Conservation (phyloP, 1,140 invertebrate genomes). For the Yoshiicerus persimilis region DNA sequence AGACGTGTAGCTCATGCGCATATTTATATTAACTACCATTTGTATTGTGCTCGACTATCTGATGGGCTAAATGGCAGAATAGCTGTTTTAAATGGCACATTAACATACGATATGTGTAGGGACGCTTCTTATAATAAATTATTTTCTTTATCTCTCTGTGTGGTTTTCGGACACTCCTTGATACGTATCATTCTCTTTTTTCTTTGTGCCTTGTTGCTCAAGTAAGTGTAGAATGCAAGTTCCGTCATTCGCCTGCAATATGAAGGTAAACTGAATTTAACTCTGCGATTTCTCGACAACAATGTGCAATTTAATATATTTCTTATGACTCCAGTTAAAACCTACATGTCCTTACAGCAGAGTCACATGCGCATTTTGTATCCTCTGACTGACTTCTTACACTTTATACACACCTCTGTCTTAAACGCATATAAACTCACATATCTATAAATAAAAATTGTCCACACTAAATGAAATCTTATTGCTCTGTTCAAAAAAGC, state of each 20-base stretch:
- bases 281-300: neutral
- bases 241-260: neutral
- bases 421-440: too few relatives aligned
- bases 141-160: neutral
- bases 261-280: neutral
- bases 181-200: neutral
- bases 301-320: neutral
- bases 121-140: neutral
- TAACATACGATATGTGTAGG: neutral
- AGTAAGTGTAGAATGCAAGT: neutral
- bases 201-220: neutral
- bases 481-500: too few relatives aligned
- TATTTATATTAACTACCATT: neutral
- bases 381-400: too few relatives aligned
- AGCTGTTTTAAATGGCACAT: neutral
- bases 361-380: too few relatives aligned
- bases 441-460: too few relatives aligned
- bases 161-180: slow-evolving; percentile 6
- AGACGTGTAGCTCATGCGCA: neutral
- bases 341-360: too few relatives aligned
- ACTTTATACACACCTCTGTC: too few relatives aligned
- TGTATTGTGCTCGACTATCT: neutral
- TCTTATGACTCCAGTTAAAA: too few relatives aligned
- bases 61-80: neutral
- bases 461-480: too few relatives aligned